A percentile compares a stretch with the other conserved stretches of the same genome.
These are phyloP conservation scores for Elgonia sp. DNA, from an alignment of 2,888 invertebrate genomes.

Conservation along the genomic window DNA sequence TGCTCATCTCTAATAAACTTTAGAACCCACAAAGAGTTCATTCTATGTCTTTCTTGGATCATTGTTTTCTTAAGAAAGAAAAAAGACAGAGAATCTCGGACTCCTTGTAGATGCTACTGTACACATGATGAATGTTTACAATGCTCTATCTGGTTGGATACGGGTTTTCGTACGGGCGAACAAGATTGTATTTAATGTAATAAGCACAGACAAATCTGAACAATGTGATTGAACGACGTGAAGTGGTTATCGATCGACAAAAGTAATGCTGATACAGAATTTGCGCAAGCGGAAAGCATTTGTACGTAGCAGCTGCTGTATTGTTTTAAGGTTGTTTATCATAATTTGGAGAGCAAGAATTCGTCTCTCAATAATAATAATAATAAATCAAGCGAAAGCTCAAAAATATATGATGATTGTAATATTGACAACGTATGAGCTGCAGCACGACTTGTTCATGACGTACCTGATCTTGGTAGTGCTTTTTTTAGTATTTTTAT, in stretches of 20 bases:
- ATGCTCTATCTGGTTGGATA: conserved; percentile 25
- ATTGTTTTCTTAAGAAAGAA: too few species aligned
- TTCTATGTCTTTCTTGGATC: too few species aligned
- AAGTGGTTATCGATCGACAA: conserved; percentile 69
- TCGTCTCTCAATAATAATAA: conserved; percentile 73
- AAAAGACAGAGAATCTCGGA: too few species aligned
- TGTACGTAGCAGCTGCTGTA: conserved; percentile 63
- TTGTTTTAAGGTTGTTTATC: conserved; percentile 71
- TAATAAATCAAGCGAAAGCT: conserved; percentile 65
- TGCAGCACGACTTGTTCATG: conserved; percentile 55
- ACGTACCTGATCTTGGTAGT: conserved; percentile 69
- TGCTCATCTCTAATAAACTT: conserved; percentile 21
- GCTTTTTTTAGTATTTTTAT: conserved; percentile 31
- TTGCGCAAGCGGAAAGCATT: conserved; percentile 64
- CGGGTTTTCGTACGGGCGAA: conserved; percentile 39
- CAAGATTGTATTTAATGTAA: conserved; percentile 49
- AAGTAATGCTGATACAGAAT: conserved; percentile 22
- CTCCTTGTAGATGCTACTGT: too few species aligned
- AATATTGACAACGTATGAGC: conserved; percentile 18
- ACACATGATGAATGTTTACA: conserved; percentile 21
- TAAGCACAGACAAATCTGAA: conserved; percentile 51
- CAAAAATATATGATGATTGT: conserved; percentile 44
- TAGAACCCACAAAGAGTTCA: too few species aligned
- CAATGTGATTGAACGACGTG: conserved; percentile 64
- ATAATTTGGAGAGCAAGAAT: conserved; percentile 74